Percentiles rank a stretch among this genome's conserved stretches.
Evolutionary conservation across 2,797 vertebrate species (phyloP).

Genomic region (Xiphorhynchus erythropygius): DNA sequence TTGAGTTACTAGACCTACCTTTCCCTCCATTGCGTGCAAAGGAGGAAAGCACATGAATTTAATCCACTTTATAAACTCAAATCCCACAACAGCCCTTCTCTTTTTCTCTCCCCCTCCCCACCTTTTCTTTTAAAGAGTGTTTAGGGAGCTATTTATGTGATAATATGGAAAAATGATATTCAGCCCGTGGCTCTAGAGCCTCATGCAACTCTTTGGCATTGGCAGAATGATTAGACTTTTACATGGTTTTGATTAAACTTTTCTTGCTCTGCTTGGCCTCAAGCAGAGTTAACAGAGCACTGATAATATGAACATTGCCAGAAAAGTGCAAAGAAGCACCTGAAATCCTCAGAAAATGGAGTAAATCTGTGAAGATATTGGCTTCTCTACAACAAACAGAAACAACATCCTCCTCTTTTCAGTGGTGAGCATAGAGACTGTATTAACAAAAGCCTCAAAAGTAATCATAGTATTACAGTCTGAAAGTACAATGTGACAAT

Average conservation of each 20-base stretch:
- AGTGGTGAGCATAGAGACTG: not conserved
- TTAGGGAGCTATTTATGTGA: constrained; percentile 55
- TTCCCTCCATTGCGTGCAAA: not conserved
- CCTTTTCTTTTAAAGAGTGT: constrained; percentile 33
- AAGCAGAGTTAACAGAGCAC: constrained; percentile 28
- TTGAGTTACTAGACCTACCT: not conserved
- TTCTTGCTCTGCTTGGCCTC: constrained; percentile 41
- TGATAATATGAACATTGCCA: constrained; percentile 5
- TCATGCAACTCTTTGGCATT: constrained; percentile 39
- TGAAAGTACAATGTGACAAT: not conserved
- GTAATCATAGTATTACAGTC: not conserved
- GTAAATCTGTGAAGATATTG: not conserved
- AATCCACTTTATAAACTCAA: constrained; percentile 3
- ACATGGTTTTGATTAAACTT: constrained; percentile 53
- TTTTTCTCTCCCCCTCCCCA: not conserved
- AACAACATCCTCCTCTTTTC: not conserved
- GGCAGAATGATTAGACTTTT: constrained; percentile 46
- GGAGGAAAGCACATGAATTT: not conserved
- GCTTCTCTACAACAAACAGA: not conserved
- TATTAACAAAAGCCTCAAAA: not conserved
- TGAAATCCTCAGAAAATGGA: constrained; percentile 18
- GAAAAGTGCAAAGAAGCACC: constrained; percentile 12
- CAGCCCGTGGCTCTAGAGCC: constrained; percentile 55
- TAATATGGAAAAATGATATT: constrained; percentile 62
- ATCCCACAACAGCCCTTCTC: not conserved